Evolutionary conservation across 2,888 invertebrate genomes (phyloP), one percentile per base, ranked within the genome.

Genomic region (Cephus sareptanus): DNA sequence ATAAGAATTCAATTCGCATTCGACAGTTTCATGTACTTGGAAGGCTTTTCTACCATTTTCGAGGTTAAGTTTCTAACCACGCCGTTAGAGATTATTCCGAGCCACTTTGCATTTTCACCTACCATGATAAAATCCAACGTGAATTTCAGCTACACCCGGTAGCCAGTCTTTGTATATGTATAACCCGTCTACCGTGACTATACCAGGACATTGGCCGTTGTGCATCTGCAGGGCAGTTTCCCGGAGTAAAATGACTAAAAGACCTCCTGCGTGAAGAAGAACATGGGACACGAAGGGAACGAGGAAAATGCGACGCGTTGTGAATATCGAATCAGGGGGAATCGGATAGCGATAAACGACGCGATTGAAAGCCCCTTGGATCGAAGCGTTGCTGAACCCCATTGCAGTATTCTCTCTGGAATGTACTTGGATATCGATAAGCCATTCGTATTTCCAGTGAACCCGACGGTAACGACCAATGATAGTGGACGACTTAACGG

Each of bases 391-490:
- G 73, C 56, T 13, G 78, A 74, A 71, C 35, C 33, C 35, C 13
- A 35, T 34, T 30, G 30, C 35, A 34, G 33, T 35, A 74, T 74
- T 74, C 74, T 35, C 74, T 33, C 13, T 15, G 69, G 34, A 40
- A 37, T n/a, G 70, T 76, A 76, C 73, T 74, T 75, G 81, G 82
- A 86, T 86, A 86, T 85, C 85, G 86, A 83, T 85, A 86, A 86
- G 84, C 86, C 84, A 84, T 86, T 84, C 83, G 84, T 85, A 86
- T 85, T 86, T 84, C 73, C 69, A 75, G 73, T 34, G 76, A 71
- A 81, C 81, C 77, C 76, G 56, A 68, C 75, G 75, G 79, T 79
- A 80, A 79, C 79, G 78, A 77, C 79, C 81, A 82, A 80, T 82
- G 83, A 82, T 83, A 84, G 84, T 85, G 81, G 30, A 83, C 80